These are phyloP conservation scores for Seira sanloemensis DNA, from an alignment of 2,888 invertebrate genomes.

Conservation along the genomic window DNA sequence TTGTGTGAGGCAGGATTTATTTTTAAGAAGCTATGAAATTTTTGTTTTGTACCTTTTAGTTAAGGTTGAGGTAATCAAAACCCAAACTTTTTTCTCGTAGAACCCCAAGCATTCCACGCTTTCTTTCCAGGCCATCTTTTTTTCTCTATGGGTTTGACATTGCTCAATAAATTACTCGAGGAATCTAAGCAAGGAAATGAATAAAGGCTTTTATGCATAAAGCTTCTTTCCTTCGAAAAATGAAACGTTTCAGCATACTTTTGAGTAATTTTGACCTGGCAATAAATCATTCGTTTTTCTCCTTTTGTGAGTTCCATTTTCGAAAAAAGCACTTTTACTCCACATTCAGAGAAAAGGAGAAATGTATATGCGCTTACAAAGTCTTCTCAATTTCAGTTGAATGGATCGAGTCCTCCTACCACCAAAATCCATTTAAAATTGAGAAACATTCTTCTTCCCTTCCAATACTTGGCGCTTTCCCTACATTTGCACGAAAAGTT, in stretches of 20 bases:
- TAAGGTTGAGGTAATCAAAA: not conserved
- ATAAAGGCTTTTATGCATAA: conserved; percentile 30
- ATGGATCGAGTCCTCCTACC: not conserved
- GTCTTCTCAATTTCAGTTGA: not conserved
- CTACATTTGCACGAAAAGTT: conserved; percentile 33
- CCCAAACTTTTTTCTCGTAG: not conserved
- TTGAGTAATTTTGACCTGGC: conserved; percentile 61
- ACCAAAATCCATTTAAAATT: conserved; percentile 36
- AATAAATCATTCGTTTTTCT: conserved; percentile 52
- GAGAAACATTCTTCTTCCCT: conserved; percentile 11
- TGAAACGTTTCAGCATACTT: conserved; percentile 59
- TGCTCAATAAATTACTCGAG: conserved; percentile 60
- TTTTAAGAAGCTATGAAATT: too few relatives aligned
- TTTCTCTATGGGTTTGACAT: conserved; percentile 51
- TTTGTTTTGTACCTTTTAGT: not conserved
- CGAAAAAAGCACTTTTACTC: not conserved
- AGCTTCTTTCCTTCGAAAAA: conserved; percentile 38
- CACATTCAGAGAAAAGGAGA: not conserved
- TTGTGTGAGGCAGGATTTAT: too few relatives aligned
- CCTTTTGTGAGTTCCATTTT: conserved; percentile 33
- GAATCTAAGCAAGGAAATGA: conserved; percentile 38
- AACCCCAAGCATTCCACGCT: conserved; percentile 20
- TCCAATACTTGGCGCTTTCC: not conserved
- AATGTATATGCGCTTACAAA: not conserved
- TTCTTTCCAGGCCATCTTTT: not conserved